Evolutionary conservation across 1,140 invertebrate genomes (phyloP).

Genomic region (Tetramorium parvispinum): DNA sequence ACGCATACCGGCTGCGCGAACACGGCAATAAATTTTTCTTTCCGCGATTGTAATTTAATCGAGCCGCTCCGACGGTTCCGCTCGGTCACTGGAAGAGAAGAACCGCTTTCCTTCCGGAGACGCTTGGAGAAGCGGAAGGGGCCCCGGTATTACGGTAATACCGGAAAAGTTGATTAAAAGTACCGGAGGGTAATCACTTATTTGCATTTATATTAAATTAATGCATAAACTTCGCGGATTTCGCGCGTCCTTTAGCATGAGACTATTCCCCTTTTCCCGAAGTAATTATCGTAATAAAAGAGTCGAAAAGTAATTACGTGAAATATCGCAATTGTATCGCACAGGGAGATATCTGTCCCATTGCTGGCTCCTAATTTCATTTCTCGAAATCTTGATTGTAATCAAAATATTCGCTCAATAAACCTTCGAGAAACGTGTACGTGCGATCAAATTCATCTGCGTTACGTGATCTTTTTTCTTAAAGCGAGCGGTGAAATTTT

Average conservation of each 20-base stretch:
- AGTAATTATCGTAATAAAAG: neutral
- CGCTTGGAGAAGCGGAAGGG: conserved; percentile 55
- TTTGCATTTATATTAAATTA: conserved; percentile 62
- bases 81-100: conserved; percentile 52
- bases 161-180: conserved; percentile 60
- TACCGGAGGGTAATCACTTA: conserved; percentile 49
- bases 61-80: conserved; percentile 52
- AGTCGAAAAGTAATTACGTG: neutral
- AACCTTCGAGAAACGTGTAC: neutral
- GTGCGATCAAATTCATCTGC: neutral
- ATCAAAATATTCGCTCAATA: neutral
- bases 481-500: neutral
- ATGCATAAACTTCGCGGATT: neutral
- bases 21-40: conserved; percentile 51
- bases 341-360: neutral
- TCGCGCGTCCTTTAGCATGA: neutral
- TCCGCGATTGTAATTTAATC: conserved; percentile 55
- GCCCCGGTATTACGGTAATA: neutral
- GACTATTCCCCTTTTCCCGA: neutral
- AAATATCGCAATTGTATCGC: neutral
- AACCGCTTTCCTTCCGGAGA: conserved; percentile 55
- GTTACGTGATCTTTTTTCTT: neutral
- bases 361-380: neutral
- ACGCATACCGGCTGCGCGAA: conserved; percentile 2
- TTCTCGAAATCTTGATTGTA: neutral